Conservation (phyloP, 2,113 vertebrate species). For the Ophiodon elongatus region DNA sequence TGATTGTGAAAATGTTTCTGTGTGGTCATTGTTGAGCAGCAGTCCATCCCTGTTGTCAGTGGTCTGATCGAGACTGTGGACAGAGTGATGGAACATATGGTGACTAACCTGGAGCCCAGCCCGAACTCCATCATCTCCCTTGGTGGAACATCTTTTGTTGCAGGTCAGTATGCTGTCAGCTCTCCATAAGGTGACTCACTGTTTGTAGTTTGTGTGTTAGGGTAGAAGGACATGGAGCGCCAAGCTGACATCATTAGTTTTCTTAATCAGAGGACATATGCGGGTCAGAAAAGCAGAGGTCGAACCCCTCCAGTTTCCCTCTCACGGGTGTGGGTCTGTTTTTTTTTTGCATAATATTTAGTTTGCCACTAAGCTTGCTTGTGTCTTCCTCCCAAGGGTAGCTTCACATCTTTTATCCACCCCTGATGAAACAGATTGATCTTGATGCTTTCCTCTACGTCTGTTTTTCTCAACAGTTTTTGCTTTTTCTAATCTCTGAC, state of each 20-base stretch:
- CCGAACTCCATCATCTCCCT: constrained; percentile 74
- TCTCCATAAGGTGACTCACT: constrained; percentile 58
- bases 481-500: constrained; percentile 49
- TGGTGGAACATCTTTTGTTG: constrained; percentile 88
- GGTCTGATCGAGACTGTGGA: constrained; percentile 90
- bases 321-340: constrained; percentile 18
- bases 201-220: constrained; percentile 50
- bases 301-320: constrained; percentile 21
- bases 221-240: constrained; percentile 18
- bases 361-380: constrained; percentile 40
- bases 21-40: constrained; percentile 39
- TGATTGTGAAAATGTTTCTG: constrained; percentile 19
- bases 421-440: constrained; percentile 13
- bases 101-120: constrained; percentile 79
- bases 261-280: constrained; percentile 37
- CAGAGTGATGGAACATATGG: constrained; percentile 88
- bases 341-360: constrained; percentile 47
- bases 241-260: constrained; percentile 65
- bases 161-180: constrained; percentile 85
- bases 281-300: constrained; percentile 42
- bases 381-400: constrained; percentile 24
- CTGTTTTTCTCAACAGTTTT: constrained; percentile 19
- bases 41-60: constrained; percentile 78
- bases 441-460: not conserved
- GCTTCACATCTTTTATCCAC: constrained; percentile 42